phyloP scores from a whole-genome alignment of 1,140 invertebrate genomes.

The Goniozus legneri region DNA sequence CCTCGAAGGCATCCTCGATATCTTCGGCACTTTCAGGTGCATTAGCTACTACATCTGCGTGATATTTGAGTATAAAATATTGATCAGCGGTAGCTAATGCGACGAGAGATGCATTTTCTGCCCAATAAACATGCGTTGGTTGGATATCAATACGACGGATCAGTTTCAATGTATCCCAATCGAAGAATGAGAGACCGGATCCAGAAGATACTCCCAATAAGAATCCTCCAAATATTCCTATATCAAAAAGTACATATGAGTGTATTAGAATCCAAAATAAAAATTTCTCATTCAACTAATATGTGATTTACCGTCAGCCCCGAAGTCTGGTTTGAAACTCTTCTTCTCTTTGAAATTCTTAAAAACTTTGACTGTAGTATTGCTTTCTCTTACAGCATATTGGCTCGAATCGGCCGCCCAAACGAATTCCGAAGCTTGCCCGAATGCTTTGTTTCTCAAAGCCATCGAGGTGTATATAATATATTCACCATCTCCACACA shows the following conservation, averaged over 20 bases:
- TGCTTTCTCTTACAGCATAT: slow-evolving; percentile 89
- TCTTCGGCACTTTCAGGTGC: slow-evolving; percentile 84
- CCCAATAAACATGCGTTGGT: slow-evolving; percentile 93
- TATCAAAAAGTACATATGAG: slow-evolving; percentile 18
- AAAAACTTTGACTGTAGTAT: slow-evolving; percentile 88
- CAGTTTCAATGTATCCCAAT: slow-evolving; percentile 93
- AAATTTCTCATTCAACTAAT: slow-evolving; percentile 4
- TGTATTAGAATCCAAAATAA: slow-evolving; percentile 4
- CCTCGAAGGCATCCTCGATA: slow-evolving; percentile 96
- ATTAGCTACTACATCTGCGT: slow-evolving; percentile 70
- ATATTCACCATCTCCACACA: slow-evolving; percentile 99
- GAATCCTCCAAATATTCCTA: slow-evolving; percentile 93
- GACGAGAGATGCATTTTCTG: slow-evolving; percentile 91
- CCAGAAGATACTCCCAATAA: slow-evolving; percentile 92
- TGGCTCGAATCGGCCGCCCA: slow-evolving; percentile 97
- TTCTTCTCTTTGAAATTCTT: slow-evolving; percentile 99
- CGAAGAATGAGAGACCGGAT: slow-evolving; percentile 91
- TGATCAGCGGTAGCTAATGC: slow-evolving; percentile 94
- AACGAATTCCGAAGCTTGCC: slow-evolving; percentile 97
- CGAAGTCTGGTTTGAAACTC: slow-evolving; percentile 92
- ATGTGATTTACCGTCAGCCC: slow-evolving; percentile 73
- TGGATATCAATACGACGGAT: slow-evolving; percentile 94
- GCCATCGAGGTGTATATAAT: slow-evolving; percentile 99
- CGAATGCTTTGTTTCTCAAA: slow-evolving; percentile 96
- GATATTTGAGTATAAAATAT: slow-evolving; percentile 94